Evolutionary conservation across 2,113 vertebrate genomes (phyloP), one percentile per base, ranked within the genome.

Genomic region (Paramisgurnus dabryanus): DNA sequence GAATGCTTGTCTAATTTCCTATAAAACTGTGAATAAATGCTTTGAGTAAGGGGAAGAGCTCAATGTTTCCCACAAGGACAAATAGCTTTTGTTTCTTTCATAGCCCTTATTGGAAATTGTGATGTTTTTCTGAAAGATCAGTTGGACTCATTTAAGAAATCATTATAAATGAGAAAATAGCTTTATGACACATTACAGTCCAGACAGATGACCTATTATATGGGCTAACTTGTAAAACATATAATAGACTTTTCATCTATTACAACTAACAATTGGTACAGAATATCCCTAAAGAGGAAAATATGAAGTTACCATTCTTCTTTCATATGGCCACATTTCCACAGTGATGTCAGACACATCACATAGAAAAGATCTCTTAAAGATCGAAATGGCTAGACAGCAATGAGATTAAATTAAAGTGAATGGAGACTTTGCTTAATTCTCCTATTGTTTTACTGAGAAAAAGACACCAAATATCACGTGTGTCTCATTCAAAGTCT

Each of bases 161-260:
- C 87, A 88, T 92, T 91, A 89, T 83, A 81, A 90, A 87, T 87
- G 83, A 90, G 18, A 71, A 90, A 89, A 83, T 87, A 88, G 83
- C 83, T 84, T 34, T 88, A 92, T 91, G 89, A 92, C 90, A 91
- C 90, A 92, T 90, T 81, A 78, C 87, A 90, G 89, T 90, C 90
- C 88, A 92, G 89, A 92, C 89, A 89, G 88, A 86, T 91, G 92
- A 91, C 90, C 91, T 90, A 92, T 92, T 92, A 53, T 91, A 91
- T 85, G 27, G 88, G 83, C 85, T 90, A 87, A 89, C 89, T 91
- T 91, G 89, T 88, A 91, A 92, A 93, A 91, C 85, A 87, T 83
- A 89, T 85, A 88, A 88, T 83, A 81, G 83, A 74, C 76, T 79
- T 82, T 83, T 82, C 65, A 81, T 79, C 61, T 60, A 71, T 79